Evolutionary conservation across 2,113 vertebrate species (phyloP), one percentile per base, ranked within the genome.

Genomic region (Colaptes auratus): DNA sequence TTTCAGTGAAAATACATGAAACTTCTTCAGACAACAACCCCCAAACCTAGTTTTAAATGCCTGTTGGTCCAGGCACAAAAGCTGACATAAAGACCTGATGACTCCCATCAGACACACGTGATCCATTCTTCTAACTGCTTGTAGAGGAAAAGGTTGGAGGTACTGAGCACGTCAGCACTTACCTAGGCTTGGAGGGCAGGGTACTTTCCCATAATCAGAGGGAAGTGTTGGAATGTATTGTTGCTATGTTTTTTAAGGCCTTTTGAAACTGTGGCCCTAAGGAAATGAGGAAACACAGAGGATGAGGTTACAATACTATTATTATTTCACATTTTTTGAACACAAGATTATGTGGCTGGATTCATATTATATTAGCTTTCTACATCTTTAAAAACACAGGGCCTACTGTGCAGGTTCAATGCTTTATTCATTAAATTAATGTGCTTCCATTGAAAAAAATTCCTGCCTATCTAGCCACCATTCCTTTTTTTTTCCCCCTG

Each of bases 181-280:
- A 95, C 88, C 91, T 94, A 75, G 76, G 21, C 25, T 92, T 48
- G 73, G 61, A 91, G 77, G 61, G 82, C 73, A 95, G 76, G 66
- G 85, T 91, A 82, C 70, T 88, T 96, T 96, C 92, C 90, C 93
- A 91, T 89, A 91, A 78, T 78, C 93, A 84, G 66, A 67, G 73
- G 85, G 85, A 95, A 95, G 85, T 93, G 80, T 72, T 95, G 89
- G 95, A 97, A 96, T 95, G 85, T 52, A 92, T 91, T 95, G 88
- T 94, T 96, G 90, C 89, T 93, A 46, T 70, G 88, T 86, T 88
- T 95, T 92, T 92, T 60, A 95, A 96, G 91, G 81, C 93, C 89
- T 92, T 97, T 95, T 95, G 94, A 96, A 97, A 95, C 76, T 27
- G n/a, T 58, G 80, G 73, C 88, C 86, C 91, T 90, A 65, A 95